Conservation (phyloP, 2,888 invertebrate species). For the Drosophila vallismaia region DNA sequence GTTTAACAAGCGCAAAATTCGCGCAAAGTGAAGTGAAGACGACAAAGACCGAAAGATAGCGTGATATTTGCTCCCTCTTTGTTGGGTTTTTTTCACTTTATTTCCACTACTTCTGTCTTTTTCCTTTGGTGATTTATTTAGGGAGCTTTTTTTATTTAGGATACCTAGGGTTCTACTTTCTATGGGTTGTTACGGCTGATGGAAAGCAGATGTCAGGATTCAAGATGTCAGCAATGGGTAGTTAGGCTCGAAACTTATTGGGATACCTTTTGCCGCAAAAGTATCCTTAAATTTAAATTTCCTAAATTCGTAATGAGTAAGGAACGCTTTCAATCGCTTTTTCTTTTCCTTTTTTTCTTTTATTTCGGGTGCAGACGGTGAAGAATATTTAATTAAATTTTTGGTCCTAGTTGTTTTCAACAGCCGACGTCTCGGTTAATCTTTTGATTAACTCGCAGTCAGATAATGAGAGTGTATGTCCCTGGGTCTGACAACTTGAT, state of each 20-base stretch:
- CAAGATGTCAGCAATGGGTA: too few relatives aligned
- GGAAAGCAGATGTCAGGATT: too few relatives aligned
- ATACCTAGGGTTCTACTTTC: neutral
- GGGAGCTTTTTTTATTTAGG: slow-evolving; percentile 11
- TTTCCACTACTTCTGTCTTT: slow-evolving; percentile 4
- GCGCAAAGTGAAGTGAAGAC: slow-evolving; percentile 38
- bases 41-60: slow-evolving; percentile 47
- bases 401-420: slow-evolving; percentile 42
- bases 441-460: slow-evolving; percentile 50
- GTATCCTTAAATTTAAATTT: too few relatives aligned
- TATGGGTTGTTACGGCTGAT: too few relatives aligned
- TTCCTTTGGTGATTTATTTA: slow-evolving; percentile 41
- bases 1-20: slow-evolving; percentile 69
- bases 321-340: neutral
- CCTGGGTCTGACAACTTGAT: slow-evolving; percentile 59
- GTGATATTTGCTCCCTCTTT: slow-evolving; percentile 6
- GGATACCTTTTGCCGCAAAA: neutral
- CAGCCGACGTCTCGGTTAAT: slow-evolving; percentile 44
- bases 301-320: neutral
- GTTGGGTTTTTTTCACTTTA: neutral
- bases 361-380: slow-evolving; percentile 25
- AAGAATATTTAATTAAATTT: slow-evolving; percentile 58
- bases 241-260: neutral
- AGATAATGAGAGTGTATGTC: slow-evolving; percentile 49
- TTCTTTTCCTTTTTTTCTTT: neutral